Conservation (phyloP, 2,888 invertebrate genomes). For the Amphiduros pacificus region DNA sequence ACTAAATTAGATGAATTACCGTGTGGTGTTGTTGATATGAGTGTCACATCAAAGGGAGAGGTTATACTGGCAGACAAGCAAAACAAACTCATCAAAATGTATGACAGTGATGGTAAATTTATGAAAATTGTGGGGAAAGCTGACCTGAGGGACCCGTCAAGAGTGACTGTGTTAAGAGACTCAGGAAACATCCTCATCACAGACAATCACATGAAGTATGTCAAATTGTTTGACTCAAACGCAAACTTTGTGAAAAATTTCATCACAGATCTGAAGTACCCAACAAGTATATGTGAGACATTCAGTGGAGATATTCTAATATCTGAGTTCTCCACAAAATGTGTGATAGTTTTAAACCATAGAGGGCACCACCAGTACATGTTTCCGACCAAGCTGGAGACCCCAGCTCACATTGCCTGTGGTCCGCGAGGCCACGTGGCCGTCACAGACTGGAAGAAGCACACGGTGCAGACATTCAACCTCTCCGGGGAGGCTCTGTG, state of each 20-base stretch:
- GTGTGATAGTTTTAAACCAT: slow-evolving; percentile 9
- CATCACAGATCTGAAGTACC: slow-evolving; percentile 15
- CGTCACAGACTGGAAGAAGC: slow-evolving; percentile 19
- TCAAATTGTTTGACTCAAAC: slow-evolving; percentile 15
- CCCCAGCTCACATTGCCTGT: slow-evolving; percentile 22
- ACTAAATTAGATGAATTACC: slow-evolving; percentile 16
- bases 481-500: slow-evolving; percentile 15
- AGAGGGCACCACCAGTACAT: not conserved
- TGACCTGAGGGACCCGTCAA: slow-evolving; percentile 18
- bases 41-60: slow-evolving; percentile 9
- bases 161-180: slow-evolving; percentile 13
- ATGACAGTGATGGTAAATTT: slow-evolving; percentile 18
- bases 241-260: slow-evolving; percentile 13
- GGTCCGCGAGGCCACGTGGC: slow-evolving; percentile 14
- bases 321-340: slow-evolving; percentile 19
- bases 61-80: slow-evolving; percentile 23
- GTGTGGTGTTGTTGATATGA: slow-evolving; percentile 25
- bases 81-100: slow-evolving; percentile 26
- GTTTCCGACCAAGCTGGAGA: slow-evolving; percentile 12
- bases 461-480: slow-evolving; percentile 7
- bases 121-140: slow-evolving; percentile 12
- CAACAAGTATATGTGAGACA: slow-evolving; percentile 19
- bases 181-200: slow-evolving; percentile 17
- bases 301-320: slow-evolving; percentile 18
- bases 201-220: slow-evolving; percentile 8